Evolutionary conservation across 2,797 vertebrate genomes (phyloP), one percentile per base, ranked within the genome.

Genomic region (Cirrhinus molitorella): DNA sequence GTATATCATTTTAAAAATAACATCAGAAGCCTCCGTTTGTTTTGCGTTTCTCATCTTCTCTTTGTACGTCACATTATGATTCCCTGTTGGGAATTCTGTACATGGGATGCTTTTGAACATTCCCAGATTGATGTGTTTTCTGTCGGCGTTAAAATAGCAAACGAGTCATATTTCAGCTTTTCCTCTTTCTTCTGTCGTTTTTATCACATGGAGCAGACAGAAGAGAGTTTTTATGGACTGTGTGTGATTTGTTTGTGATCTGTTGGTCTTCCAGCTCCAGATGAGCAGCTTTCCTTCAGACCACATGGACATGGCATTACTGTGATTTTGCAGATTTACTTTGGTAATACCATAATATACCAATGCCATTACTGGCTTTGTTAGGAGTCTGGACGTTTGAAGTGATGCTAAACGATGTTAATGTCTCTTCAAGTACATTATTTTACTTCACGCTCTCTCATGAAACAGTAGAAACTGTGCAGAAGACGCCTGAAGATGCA

Each of bases 221-320:
- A 79, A 31, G 19, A 40, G 67, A 19, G 74, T 85, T 85, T 89
- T 88, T 76, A 88, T 87, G 68, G 65, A 81, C 55, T 23, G 53
- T 34, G 55, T 85, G 82, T 85, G 89, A 90, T 90, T 80, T 80
- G 83, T 89, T 80, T 85, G 70, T 17, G 49, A 51, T 88, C 83
- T 82, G 13, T 23, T 7, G 4, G n/a, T 55, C n/a, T 55, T 87
- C 74, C 80, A 85, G 57, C 72, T 90, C 87, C 91, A 90, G 88
- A 91, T 91, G 90, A 79, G 81, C 72, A 40, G 21, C 21, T 66
- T 7, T 85, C 84, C 79, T 87, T 90, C n/a, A 79, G 83, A 79
- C 84, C 84, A 87, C 78, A 85, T 88, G 84, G 78, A 10, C 55
- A 13, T 57, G 55, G 13, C 53, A 19, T 25, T 47, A 10, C n/a